phyloP scores from a whole-genome alignment of 2,113 vertebrate species.

The Turdus rufiventris region DNA sequence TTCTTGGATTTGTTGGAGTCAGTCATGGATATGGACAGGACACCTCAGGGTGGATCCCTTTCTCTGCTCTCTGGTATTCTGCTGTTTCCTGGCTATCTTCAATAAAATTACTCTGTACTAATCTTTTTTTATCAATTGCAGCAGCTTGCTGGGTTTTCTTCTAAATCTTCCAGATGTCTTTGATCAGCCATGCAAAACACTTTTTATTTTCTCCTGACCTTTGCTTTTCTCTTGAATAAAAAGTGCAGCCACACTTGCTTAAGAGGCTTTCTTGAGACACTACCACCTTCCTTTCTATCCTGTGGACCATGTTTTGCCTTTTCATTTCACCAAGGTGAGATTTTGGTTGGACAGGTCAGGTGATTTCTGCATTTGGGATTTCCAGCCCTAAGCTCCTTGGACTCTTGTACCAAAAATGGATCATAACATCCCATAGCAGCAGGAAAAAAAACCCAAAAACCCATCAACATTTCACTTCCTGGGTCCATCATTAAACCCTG shows the following conservation, averaged over 20 bases:
- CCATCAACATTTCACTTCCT: not conserved
- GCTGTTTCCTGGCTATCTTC: not conserved
- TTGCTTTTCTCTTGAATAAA: constrained; percentile 14
- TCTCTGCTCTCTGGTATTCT: not conserved
- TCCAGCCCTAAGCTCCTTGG: not conserved
- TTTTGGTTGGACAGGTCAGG: not conserved
- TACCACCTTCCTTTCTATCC: not conserved
- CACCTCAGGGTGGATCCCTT: not conserved
- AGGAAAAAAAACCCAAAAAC: not conserved
- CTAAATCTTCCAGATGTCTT: not conserved
- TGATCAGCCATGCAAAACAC: not conserved
- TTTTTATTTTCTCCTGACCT: not conserved
- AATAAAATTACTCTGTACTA: not conserved
- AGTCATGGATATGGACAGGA: not conserved
- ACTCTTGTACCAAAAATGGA: not conserved
- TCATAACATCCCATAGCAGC: not conserved
- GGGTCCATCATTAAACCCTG: not conserved
- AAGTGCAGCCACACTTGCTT: not conserved
- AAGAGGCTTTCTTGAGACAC: not conserved
- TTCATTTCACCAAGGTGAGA: not conserved
- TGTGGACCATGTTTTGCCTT: not conserved
- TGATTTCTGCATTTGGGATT: not conserved
- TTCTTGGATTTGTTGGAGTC: not conserved
- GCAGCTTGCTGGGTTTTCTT: not conserved
- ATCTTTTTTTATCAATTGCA: not conserved